Percentiles rank a stretch among this genome's conserved stretches.
Evolutionary conservation across 2,797 vertebrate species (phyloP).

Genomic region (Florisuga fusca): DNA sequence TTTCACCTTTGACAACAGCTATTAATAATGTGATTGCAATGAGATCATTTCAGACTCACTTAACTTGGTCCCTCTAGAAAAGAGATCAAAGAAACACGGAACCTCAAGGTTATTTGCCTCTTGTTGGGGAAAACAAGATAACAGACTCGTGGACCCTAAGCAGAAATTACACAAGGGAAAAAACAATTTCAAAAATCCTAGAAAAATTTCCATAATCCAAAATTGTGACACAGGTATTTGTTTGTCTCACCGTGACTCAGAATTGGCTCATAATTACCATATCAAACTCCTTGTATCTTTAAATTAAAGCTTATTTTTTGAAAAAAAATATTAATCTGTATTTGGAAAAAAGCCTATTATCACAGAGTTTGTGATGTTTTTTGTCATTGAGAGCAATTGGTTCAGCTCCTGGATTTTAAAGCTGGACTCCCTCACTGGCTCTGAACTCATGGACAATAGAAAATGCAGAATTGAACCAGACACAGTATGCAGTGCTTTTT

Average conservation of each 20-base stretch:
- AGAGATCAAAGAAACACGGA: conserved; percentile 3
- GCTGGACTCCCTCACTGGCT: not conserved
- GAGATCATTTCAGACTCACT: not conserved
- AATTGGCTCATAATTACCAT: not conserved
- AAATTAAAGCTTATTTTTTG: not conserved
- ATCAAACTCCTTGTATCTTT: not conserved
- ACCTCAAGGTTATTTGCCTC: not conserved
- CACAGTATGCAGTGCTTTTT: not conserved
- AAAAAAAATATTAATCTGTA: not conserved
- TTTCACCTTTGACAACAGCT: not conserved
- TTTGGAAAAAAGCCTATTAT: not conserved
- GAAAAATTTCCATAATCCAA: not conserved
- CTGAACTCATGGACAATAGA: not conserved
- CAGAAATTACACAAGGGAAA: not conserved
- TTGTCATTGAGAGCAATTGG: not conserved
- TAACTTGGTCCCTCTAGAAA: not conserved
- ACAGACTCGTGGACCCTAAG: not conserved
- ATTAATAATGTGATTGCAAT: not conserved
- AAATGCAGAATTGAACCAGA: not conserved
- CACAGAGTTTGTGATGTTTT: not conserved
- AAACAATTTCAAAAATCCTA: not conserved
- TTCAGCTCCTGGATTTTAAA: not conserved
- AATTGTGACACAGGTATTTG: not conserved
- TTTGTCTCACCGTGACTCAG: not conserved
- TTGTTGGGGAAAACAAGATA: not conserved